phyloP scores from a whole-genome alignment of 1,140 invertebrate genomes.

The Cryptotermes secundus region DNA sequence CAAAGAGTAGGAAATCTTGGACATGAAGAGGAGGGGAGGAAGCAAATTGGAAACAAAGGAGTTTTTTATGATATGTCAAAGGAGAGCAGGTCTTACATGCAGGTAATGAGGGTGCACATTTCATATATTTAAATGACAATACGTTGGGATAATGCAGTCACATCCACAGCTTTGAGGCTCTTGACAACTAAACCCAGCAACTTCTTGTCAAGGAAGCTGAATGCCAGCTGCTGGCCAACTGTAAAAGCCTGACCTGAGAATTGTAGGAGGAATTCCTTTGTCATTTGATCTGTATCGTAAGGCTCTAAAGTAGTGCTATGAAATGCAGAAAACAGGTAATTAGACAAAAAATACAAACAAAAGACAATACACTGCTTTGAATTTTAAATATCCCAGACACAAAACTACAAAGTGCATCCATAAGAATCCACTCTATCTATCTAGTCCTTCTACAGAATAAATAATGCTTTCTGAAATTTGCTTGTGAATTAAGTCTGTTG shows the following conservation, averaged over 20 bases:
- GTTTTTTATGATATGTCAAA: too few species aligned
- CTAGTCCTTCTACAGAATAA: too few species aligned
- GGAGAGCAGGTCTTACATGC: too few species aligned
- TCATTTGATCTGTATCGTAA: slow-evolving; percentile 96
- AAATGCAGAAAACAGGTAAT: slow-evolving; percentile 40
- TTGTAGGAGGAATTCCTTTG: slow-evolving; percentile 85
- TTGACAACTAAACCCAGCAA: slow-evolving; percentile 82
- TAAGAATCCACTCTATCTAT: too few species aligned
- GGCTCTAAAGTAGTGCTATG: slow-evolving; percentile 80
- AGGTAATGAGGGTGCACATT: too few species aligned
- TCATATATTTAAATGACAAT: too few species aligned
- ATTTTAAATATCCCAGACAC: not conserved
- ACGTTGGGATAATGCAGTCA: not conserved
- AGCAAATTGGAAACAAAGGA: too few species aligned
- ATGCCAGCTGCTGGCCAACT: slow-evolving; percentile 87
- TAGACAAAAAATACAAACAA: too few species aligned
- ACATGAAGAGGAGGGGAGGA: too few species aligned
- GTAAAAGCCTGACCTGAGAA: slow-evolving; percentile 91
- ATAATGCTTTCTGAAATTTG: too few species aligned
- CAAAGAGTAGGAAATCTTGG: too few species aligned
- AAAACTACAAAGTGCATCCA: not conserved
- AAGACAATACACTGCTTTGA: not conserved
- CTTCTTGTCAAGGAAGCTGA: slow-evolving; percentile 86
- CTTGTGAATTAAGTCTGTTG: too few species aligned
- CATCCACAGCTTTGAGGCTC: slow-evolving; percentile 68